Conservation (phyloP, 2,797 vertebrate genomes). For the Oreochromis grahami region DNA sequence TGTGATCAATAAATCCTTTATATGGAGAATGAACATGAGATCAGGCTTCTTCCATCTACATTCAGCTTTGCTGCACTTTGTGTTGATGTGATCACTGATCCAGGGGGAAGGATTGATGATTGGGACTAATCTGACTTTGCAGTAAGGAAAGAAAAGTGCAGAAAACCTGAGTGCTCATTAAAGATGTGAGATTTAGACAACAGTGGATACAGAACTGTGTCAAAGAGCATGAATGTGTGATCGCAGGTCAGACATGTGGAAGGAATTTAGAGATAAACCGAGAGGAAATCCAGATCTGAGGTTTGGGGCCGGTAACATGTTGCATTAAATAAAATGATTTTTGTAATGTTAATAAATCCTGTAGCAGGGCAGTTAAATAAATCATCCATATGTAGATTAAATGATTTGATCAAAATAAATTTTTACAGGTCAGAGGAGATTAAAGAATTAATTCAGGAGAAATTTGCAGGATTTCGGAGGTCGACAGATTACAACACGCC, state of each 20-base stretch:
- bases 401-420: background rate
- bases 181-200: fast-evolving
- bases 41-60: background rate
- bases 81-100: background rate
- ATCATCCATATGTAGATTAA: background rate
- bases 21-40: fast-evolving
- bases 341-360: fast-evolving
- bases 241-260: fast-evolving
- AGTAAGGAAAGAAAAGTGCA: background rate
- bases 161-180: fast-evolving
- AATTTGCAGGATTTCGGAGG: fast-evolving
- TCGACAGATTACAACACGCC: fast-evolving
- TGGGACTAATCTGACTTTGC: background rate
- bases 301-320: background rate
- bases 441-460: fast-evolving
- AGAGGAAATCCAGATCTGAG: background rate
- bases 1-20: background rate
- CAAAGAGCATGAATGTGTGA: background rate
- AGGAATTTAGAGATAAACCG: fast-evolving
- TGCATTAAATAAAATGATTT: fast-evolving
- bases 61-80: background rate
- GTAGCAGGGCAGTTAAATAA: background rate
- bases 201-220: fast-evolving
- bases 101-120: background rate
- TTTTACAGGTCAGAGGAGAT: fast-evolving